These are phyloP conservation scores for Cyanoliseus patagonus DNA, from an alignment of 2,113 vertebrate genomes.

Conservation along the genomic window DNA sequence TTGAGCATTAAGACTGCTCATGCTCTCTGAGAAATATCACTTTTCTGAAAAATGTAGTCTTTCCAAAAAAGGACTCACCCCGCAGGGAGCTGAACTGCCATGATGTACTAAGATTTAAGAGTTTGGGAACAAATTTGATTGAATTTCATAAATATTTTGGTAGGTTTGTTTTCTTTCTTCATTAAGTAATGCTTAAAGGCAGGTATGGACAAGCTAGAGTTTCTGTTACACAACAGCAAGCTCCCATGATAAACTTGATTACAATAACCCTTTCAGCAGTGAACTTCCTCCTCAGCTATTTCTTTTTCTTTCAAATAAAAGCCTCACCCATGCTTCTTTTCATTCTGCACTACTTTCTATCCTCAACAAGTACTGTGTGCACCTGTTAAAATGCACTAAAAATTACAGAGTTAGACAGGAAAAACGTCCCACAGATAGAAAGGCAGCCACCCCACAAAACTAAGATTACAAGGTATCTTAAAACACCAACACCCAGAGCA, in stretches of 20 bases:
- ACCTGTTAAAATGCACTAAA: slow-evolving; percentile 53
- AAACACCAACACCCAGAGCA: neutral
- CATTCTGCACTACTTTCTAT: slow-evolving; percentile 49
- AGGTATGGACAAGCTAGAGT: slow-evolving; percentile 82
- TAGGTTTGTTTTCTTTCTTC: slow-evolving; percentile 73
- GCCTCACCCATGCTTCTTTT: slow-evolving; percentile 73
- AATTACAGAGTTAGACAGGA: neutral
- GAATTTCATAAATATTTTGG: slow-evolving; percentile 74
- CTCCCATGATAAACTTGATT: slow-evolving; percentile 76
- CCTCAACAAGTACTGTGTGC: slow-evolving; percentile 17
- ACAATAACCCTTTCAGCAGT: slow-evolving; percentile 76
- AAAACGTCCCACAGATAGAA: neutral
- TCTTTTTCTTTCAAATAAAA: slow-evolving; percentile 58
- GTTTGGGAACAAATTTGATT: slow-evolving; percentile 67
- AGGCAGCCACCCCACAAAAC: neutral
- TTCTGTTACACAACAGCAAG: slow-evolving; percentile 83
- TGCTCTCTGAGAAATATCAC: neutral
- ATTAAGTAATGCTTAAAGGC: slow-evolving; percentile 77
- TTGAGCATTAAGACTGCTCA: neutral
- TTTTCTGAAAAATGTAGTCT: neutral
- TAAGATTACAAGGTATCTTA: neutral
- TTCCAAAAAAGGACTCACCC: neutral
- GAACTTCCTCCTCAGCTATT: slow-evolving; percentile 75
- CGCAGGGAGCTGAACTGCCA: neutral
- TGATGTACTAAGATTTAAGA: neutral